Evolutionary conservation across 2,888 invertebrate genomes (phyloP).

Genomic region (Acanthopleura granulata): DNA sequence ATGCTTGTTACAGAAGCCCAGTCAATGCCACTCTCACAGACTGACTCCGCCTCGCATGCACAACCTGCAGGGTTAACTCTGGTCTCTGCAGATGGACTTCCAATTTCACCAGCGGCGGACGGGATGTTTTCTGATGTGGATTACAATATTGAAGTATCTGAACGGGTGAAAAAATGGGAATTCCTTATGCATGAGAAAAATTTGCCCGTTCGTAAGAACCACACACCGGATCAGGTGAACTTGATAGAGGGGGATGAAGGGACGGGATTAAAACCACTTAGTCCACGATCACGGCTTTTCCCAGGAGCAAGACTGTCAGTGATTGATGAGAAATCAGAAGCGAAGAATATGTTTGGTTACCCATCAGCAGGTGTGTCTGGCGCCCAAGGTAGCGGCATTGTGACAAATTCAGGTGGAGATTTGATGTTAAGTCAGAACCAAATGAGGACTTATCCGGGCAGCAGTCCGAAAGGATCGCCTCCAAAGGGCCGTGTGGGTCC

Average conservation of each 20-base stretch:
- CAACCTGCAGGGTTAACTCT: not conserved
- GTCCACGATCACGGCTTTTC: not conserved
- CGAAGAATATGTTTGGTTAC: not conserved
- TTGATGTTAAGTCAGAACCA: conserved; percentile 3
- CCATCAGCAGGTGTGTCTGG: not conserved
- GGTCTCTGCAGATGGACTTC: conserved; percentile 24
- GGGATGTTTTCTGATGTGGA: conserved; percentile 65
- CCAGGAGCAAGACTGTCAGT: not conserved
- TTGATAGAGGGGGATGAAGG: not conserved
- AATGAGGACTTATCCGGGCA: not conserved
- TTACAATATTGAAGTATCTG: conserved; percentile 60
- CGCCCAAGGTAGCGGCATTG: not conserved
- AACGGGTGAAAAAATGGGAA: conserved; percentile 63
- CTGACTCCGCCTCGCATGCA: not conserved
- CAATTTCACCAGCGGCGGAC: conserved; percentile 35
- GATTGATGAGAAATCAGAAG: conserved; percentile 9
- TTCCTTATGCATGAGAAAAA: conserved; percentile 46
- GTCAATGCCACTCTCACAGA: not conserved
- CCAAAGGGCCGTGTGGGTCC: not conserved
- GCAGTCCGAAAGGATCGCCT: not conserved
- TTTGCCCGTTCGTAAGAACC: not conserved
- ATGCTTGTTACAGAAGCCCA: not conserved
- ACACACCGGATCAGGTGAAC: not conserved
- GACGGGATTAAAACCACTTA: not conserved
- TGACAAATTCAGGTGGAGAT: conserved; percentile 13